phyloP scores from a whole-genome alignment of 64 coral and sea anemone species.

The Astreopora myriophthalma region DNA sequence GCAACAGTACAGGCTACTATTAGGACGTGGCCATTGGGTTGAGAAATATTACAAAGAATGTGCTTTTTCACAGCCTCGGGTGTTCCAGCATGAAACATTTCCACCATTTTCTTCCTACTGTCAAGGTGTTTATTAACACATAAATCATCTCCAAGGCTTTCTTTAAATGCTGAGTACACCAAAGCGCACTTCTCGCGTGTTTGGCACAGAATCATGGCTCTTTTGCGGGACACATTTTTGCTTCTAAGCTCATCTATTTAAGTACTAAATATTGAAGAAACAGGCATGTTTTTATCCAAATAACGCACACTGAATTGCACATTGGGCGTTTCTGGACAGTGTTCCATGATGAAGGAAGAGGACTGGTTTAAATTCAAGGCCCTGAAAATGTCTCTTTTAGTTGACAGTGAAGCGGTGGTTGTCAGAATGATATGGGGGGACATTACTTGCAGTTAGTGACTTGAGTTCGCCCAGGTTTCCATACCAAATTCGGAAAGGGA shows the following conservation, averaged over 20 bases:
- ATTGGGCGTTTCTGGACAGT: not conserved
- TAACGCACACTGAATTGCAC: not conserved
- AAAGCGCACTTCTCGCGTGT: slow-evolving; percentile 59
- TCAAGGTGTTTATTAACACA: slow-evolving; percentile 9
- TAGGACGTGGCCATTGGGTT: slow-evolving; percentile 44
- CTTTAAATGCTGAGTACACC: slow-evolving; percentile 51
- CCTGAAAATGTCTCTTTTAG: not conserved
- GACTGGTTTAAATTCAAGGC: not conserved
- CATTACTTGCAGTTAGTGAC: not conserved
- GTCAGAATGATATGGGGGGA: not conserved
- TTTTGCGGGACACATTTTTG: not conserved
- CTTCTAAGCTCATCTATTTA: not conserved
- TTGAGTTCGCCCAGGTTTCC: not conserved
- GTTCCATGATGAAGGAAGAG: not conserved
- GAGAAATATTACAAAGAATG: slow-evolving; percentile 37
- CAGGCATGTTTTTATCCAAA: not conserved
- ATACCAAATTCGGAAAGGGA: slow-evolving; percentile 49
- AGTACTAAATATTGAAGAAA: slow-evolving; percentile 7
- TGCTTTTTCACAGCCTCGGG: slow-evolving; percentile 50
- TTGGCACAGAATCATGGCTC: slow-evolving; percentile 59
- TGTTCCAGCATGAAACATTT: slow-evolving; percentile 30
- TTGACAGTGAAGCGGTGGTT: not conserved
- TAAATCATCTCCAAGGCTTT: slow-evolving; percentile 28
- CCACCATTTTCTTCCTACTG: slow-evolving; percentile 16
- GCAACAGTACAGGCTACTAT: slow-evolving; percentile 24